Conservation (phyloP, 1,140 invertebrate species). For the Akabosia matsudoensis region DNA sequence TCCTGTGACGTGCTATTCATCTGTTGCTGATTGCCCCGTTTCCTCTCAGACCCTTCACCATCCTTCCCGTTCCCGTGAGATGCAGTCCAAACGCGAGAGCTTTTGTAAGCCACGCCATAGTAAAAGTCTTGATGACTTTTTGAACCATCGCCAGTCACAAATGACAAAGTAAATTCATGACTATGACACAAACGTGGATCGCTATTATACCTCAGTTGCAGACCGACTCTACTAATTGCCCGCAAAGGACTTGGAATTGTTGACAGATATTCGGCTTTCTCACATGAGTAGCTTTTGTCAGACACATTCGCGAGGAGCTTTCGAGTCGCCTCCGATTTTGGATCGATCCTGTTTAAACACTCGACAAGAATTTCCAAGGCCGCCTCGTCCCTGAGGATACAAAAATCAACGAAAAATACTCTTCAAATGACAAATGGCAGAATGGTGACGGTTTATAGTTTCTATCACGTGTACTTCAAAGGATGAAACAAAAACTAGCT, state of each 20-base stretch:
- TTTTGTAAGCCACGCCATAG: not conserved
- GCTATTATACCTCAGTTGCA: not conserved
- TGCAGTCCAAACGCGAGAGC: too few species aligned
- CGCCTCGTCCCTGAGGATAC: constrained; percentile 23
- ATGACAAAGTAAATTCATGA: not conserved
- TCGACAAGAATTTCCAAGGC: constrained; percentile 16
- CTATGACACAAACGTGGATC: too few species aligned
- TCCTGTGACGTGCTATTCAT: not conserved
- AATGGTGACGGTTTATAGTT: too few species aligned
- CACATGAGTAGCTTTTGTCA: not conserved
- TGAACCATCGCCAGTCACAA: not conserved
- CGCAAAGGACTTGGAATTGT: not conserved
- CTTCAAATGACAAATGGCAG: too few species aligned
- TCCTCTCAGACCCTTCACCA: not conserved
- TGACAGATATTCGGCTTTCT: too few species aligned
- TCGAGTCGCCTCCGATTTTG: not conserved
- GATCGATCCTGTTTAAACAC: constrained; percentile 7
- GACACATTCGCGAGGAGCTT: not conserved
- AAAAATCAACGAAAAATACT: not conserved
- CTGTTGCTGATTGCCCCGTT: not conserved
- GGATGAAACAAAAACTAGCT: too few species aligned
- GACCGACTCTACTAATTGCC: not conserved
- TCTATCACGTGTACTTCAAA: too few species aligned
- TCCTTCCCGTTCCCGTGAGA: not conserved
- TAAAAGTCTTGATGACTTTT: not conserved